Percentiles rank a stretch among this genome's conserved stretches.
Conservation (phyloP, 1,140 invertebrate genomes). For the Micrasema minimum region DNA sequence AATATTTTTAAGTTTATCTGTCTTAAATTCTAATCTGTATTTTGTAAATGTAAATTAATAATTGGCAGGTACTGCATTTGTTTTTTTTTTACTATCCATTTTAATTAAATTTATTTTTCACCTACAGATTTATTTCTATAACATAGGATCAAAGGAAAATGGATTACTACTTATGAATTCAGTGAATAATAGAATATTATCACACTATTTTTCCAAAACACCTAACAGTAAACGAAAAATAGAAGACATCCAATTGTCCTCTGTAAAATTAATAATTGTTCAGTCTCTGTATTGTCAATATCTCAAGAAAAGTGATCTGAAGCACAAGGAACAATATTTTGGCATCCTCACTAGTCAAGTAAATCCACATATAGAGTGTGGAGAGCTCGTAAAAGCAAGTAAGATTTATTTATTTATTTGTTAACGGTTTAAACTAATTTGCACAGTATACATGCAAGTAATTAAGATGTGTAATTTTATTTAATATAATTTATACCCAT, state of each 20-base stretch:
- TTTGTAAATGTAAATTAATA: too few relatives aligned
- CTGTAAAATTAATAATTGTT: conserved; percentile 42
- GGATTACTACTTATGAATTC: conserved; percentile 32
- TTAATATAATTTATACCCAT: too few relatives aligned
- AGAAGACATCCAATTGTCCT: conserved; percentile 42
- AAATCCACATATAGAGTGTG: conserved; percentile 40
- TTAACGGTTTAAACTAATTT: neutral
- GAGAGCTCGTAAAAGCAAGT: conserved; percentile 39
- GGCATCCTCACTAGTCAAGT: conserved; percentile 38
- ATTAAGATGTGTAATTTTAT: too few relatives aligned
- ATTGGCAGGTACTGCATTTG: too few relatives aligned
- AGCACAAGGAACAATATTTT: conserved; percentile 16
- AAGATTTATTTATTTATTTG: conserved; percentile 1
- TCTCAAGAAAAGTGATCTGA: neutral
- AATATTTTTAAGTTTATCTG: too few relatives aligned
- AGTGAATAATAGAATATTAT: conserved; percentile 44
- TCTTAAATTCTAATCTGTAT: too few relatives aligned
- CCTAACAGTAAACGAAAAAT: conserved; percentile 27
- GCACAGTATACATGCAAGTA: too few relatives aligned
- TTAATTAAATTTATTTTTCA: conserved; percentile 33
- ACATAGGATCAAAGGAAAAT: conserved; percentile 37
- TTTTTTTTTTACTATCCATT: too few relatives aligned
- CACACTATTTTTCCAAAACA: conserved; percentile 8
- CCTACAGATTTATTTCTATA: conserved; percentile 44
- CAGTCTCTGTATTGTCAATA: conserved; percentile 31